Percentiles rank a stretch among this genome's conserved stretches.
Conservation (phyloP, 2,888 invertebrate genomes). For the Rotaria sp. region DNA sequence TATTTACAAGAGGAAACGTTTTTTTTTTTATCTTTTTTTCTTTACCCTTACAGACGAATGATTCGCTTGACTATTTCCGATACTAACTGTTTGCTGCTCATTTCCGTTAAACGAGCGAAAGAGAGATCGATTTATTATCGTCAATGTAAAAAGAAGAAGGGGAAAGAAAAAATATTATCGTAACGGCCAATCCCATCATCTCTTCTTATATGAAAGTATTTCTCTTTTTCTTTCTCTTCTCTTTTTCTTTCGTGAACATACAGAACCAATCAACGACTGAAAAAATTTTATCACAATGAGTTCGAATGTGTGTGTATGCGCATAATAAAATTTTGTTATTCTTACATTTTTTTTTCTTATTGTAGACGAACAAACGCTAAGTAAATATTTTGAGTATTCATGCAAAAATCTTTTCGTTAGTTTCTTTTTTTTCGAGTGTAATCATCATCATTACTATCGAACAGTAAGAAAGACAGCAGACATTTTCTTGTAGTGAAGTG, state of each 20-base stretch:
- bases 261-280: background rate
- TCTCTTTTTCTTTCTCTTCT: no score
- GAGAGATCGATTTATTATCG: background rate
- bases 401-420: background rate
- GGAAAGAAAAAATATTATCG: constrained; percentile 12
- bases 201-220: constrained; percentile 3
- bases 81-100: background rate
- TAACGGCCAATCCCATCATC: constrained; percentile 9
- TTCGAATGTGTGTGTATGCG: background rate
- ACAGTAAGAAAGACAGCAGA: background rate
- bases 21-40: background rate
- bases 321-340: background rate
- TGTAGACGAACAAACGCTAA: background rate
- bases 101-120: background rate
- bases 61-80: background rate
- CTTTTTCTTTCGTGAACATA: background rate
- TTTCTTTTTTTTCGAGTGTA: background rate
- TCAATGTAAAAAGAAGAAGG: background rate
- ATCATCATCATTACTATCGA: background rate
- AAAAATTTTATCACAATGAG: background rate
- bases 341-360: background rate
- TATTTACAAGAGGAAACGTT: background rate
- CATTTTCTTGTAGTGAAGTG: background rate
- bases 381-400: constrained; percentile 4
- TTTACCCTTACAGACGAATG: background rate